phyloP scores from a whole-genome alignment of 2,113 vertebrate species.

The Perognathus longimembris region DNA sequence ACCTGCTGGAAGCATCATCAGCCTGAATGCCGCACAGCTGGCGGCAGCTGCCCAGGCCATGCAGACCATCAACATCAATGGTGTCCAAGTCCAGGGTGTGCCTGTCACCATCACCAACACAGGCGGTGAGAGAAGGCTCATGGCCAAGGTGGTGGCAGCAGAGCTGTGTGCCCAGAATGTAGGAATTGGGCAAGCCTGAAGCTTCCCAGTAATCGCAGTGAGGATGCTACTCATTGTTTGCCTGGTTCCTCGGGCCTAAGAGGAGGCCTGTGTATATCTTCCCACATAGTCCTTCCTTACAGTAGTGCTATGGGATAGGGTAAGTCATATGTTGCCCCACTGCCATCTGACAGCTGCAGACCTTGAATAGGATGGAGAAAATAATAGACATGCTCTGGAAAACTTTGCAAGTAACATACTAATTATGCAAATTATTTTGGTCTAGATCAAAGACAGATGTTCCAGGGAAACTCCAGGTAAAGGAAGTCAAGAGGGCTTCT shows the following conservation, averaged over 20 bases:
- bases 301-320: not conserved
- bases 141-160: not conserved
- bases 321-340: not conserved
- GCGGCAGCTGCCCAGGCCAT: constrained; percentile 92
- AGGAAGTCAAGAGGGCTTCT: not conserved
- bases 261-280: not conserved
- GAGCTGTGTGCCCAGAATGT: not conserved
- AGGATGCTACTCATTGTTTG: not conserved
- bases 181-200: not conserved
- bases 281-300: constrained; percentile 3
- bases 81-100: constrained; percentile 96
- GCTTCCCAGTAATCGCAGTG: not conserved
- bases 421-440: not conserved
- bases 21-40: constrained; percentile 92
- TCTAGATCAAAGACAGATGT: not conserved
- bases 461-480: not conserved
- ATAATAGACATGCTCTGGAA: not conserved
- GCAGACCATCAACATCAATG: constrained; percentile 99
- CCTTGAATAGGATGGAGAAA: not conserved
- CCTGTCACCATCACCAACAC: constrained; percentile 97
- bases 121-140: constrained; percentile 87
- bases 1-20: constrained; percentile 94
- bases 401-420: not conserved
- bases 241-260: not conserved
- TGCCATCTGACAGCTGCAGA: constrained; percentile 1